Conservation (phyloP, 2,888 invertebrate genomes). For the Nezara viridula region DNA sequence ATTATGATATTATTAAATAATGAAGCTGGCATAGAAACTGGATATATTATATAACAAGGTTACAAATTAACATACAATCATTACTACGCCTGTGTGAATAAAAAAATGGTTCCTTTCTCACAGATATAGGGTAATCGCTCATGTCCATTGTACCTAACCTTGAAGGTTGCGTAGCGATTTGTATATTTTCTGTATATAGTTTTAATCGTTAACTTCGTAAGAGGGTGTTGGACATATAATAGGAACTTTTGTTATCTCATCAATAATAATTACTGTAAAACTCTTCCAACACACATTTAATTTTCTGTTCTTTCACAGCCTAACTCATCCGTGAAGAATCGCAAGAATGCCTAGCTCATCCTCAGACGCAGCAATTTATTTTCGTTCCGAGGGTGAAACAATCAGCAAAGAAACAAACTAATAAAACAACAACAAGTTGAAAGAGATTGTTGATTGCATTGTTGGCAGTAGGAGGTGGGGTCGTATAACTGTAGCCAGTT, state of each 20-base stretch:
- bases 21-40: too few relatives aligned
- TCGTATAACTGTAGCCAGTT: not conserved
- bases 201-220: not conserved
- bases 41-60: not conserved
- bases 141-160: not conserved
- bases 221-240: not conserved
- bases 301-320: not conserved
- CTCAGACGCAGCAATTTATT: not conserved
- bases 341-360: not conserved
- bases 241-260: not conserved
- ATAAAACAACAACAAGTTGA: not conserved
- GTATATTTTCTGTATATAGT: not conserved
- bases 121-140: not conserved
- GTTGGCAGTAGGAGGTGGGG: conserved; percentile 3
- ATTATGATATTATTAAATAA: too few relatives aligned
- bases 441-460: conserved; percentile 18
- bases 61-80: not conserved
- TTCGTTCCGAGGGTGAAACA: not conserved
- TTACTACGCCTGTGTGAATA: not conserved
- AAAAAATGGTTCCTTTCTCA: not conserved
- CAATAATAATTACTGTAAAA: not conserved
- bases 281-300: not conserved
- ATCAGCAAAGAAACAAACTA: conserved; percentile 29
- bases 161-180: not conserved
- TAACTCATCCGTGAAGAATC: not conserved